phyloP scores from a whole-genome alignment of 1,140 invertebrate genomes.

The Eurosta solidaginis region DNA sequence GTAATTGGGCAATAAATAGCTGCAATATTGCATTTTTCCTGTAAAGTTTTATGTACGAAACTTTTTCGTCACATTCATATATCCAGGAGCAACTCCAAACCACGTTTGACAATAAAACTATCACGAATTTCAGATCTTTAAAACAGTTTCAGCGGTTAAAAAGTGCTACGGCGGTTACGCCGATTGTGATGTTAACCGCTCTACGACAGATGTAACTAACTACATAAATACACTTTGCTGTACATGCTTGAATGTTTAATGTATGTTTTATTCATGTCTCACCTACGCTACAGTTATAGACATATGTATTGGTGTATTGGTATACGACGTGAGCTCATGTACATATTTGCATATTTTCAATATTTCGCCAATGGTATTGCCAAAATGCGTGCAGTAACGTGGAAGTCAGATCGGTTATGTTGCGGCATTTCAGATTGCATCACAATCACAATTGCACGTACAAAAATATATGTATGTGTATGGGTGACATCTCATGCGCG shows the following conservation, averaged over 20 bases:
- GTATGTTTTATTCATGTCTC: too few species aligned
- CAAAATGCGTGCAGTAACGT: neutral
- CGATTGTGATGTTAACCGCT: neutral
- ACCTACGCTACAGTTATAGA: too few species aligned
- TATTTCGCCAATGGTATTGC: neutral
- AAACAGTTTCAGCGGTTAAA: neutral
- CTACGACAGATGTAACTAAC: neutral
- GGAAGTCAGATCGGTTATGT: neutral
- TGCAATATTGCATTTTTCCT: neutral
- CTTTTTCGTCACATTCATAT: neutral
- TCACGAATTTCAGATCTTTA: neutral
- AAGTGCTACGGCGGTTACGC: neutral
- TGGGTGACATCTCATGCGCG: too few species aligned
- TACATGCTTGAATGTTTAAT: too few species aligned
- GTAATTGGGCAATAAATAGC: neutral
- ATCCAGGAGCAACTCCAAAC: neutral
- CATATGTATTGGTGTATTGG: neutral
- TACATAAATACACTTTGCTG: neutral
- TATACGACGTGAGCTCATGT: neutral
- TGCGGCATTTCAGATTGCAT: neutral
- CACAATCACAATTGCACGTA: neutral
- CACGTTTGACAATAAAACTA: neutral
- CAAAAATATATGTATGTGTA: too few species aligned
- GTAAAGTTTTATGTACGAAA: neutral
- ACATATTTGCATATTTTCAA: neutral